These are phyloP conservation scores for Neoniphon sammara DNA, from an alignment of 2,797 vertebrate species.

Conservation along the genomic window DNA sequence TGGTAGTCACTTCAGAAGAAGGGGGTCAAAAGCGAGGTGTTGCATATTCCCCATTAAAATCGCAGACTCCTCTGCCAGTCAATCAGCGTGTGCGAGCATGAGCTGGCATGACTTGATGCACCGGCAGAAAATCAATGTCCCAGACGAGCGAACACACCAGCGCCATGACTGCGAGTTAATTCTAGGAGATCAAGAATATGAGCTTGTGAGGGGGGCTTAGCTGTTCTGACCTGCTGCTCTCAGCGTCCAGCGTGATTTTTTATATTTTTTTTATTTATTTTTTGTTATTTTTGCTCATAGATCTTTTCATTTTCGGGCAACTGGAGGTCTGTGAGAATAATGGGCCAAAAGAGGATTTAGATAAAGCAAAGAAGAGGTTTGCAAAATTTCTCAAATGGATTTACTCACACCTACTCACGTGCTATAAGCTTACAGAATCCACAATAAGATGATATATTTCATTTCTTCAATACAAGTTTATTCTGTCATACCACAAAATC, in stretches of 20 bases:
- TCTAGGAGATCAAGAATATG: constrained; percentile 25
- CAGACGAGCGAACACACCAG: constrained; percentile 10
- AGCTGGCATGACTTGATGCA: constrained; percentile 2
- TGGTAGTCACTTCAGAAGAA: constrained; percentile 29
- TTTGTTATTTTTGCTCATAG: background rate
- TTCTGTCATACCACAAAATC: background rate
- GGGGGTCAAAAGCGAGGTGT: constrained; percentile 10
- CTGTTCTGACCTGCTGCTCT: constrained; percentile 8
- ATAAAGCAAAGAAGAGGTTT: background rate
- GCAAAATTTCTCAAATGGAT: background rate
- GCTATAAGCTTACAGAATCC: background rate
- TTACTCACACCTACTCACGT: background rate
- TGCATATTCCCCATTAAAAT: constrained; percentile 39
- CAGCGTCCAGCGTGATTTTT: background rate
- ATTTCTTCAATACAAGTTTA: background rate
- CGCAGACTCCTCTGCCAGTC: background rate
- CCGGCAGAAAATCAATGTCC: constrained; percentile 39
- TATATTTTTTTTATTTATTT: no score
- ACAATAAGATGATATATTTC: background rate
- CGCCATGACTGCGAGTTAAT: background rate
- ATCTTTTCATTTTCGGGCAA: constrained; percentile 3
- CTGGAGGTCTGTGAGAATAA: background rate
- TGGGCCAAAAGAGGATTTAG: background rate
- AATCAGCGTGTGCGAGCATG: background rate
- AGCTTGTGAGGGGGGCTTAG: constrained; percentile 9